Base-by-base conservation (phyloP, 2,888 invertebrate species). In the Macaria liturata region DNA sequence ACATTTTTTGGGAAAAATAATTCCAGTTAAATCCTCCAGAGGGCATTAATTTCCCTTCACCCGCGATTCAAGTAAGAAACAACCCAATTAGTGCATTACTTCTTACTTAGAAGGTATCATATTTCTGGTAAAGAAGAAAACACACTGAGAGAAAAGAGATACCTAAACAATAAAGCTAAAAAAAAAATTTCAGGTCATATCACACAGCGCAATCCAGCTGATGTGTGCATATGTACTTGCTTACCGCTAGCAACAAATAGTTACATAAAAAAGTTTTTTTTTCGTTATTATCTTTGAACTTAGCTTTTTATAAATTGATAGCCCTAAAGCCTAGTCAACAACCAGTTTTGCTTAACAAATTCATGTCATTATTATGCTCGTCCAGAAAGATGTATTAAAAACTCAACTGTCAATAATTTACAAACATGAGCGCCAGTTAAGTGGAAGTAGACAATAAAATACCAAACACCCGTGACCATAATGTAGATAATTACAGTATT, bases 11-110 rank as follows among this genome's bases (percentile, higher is more conserved):
- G 64, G 78, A 78, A 84, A 86, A 90, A 91, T 87, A 87, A 89
- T 86, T 83, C 81, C 81, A 74, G 74, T 69, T 90, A 85, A 53
- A 89, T 86, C 82, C 85, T 81, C 84, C 75, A 66, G 78, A 67
- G 81, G 79, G 84, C 83, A 88, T 86, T 88, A 83, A 86, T 88
- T 86, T 84, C 81, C 86, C 84, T 83, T 86, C 85, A 82, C 75
- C 80, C 80, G 71, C 80, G 73, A 86, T 85, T 80, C 77, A 65
- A 71, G 68, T 70, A 74, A 75, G 76, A 83, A 88, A 86, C 83
- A 83, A 71, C 70, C 81, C 84, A 88, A 88, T 86, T 88, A 86
- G 82, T 82, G 79, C 81, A 84, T 86, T 84, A 81, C 80, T 83
- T 83, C 78, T 76, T 75, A 80, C 76, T 83, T 76, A 73, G 71